Conservation (phyloP, 2,888 invertebrate genomes). For the Drosophila parthenogenetica region DNA sequence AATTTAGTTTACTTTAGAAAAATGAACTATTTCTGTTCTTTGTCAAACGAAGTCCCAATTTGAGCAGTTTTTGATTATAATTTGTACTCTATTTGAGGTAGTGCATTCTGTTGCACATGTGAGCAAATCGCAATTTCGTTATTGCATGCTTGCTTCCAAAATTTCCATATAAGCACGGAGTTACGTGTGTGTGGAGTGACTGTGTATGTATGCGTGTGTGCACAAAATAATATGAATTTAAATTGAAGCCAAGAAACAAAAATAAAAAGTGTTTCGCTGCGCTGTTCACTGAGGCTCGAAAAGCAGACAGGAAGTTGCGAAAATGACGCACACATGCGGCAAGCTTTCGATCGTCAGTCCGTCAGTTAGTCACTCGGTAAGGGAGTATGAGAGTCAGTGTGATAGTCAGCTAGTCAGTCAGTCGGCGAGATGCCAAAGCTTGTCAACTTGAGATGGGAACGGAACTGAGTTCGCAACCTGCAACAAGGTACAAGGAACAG, state of each 20-base stretch:
- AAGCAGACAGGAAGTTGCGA: conserved; percentile 66
- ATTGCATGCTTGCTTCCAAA: conserved; percentile 13
- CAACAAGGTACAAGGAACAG: conserved; percentile 5
- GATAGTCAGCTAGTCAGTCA: conserved; percentile 27
- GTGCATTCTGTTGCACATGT: neutral
- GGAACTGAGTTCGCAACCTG: conserved; percentile 47
- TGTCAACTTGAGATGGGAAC: conserved; percentile 65
- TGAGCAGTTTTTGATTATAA: neutral
- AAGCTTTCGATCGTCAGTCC: conserved; percentile 54
- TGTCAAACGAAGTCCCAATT: too few relatives aligned
- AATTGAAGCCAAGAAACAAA: conserved; percentile 59
- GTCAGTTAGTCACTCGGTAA: conserved; percentile 3
- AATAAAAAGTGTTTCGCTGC: conserved; percentile 25
- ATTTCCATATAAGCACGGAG: neutral
- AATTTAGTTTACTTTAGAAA: too few relatives aligned
- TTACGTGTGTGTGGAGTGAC: conserved; percentile 4
- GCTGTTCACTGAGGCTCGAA: conserved; percentile 61
- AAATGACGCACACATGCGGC: conserved; percentile 59
- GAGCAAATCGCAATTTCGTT: neutral
- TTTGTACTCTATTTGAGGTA: neutral
- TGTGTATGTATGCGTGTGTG: conserved; percentile 16
- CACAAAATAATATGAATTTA: conserved; percentile 73
- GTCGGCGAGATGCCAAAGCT: conserved; percentile 41
- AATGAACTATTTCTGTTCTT: too few relatives aligned
- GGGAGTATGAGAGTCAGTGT: conserved; percentile 15